Conservation (phyloP, 1,140 invertebrate species). For the Episyrphus balteatus region DNA sequence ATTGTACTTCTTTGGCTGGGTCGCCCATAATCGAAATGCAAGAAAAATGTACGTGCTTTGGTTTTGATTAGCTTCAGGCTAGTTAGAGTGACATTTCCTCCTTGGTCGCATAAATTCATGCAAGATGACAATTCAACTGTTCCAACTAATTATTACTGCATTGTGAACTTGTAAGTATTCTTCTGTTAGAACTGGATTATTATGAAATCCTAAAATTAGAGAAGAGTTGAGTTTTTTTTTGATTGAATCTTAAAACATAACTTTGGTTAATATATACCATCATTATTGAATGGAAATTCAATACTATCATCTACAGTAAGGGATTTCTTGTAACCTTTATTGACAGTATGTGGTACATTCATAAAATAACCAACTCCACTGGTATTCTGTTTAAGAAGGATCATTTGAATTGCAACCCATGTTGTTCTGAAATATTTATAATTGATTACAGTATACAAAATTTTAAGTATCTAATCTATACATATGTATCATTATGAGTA, state of each 20-base stretch:
- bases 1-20: constrained; percentile 47
- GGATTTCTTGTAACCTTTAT: constrained; percentile 16
- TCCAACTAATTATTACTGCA: constrained; percentile 79
- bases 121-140: constrained; percentile 69
- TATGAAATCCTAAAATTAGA: constrained; percentile 27
- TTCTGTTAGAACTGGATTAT: constrained; percentile 67
- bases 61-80: constrained; percentile 73
- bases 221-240: constrained; percentile 1
- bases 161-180: constrained; percentile 77
- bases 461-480: constrained; percentile 4
- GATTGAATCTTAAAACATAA: neutral
- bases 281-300: constrained; percentile 41
- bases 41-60: constrained; percentile 64
- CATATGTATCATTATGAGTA: constrained; percentile 65
- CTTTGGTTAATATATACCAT: too few species aligned
- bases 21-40: constrained; percentile 72
- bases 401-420: constrained; percentile 74
- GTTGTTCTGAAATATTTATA: constrained; percentile 46
- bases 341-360: constrained; percentile 20
- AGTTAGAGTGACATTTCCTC: constrained; percentile 71
- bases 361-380: constrained; percentile 53
- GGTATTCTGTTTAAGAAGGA: constrained; percentile 70
- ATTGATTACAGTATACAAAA: constrained; percentile 3
- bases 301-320: constrained; percentile 47
- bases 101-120: constrained; percentile 72